Evolutionary conservation across 2,888 invertebrate species (phyloP), one percentile per base, ranked within the genome.

Genomic region (Drosophila prostipennis): DNA sequence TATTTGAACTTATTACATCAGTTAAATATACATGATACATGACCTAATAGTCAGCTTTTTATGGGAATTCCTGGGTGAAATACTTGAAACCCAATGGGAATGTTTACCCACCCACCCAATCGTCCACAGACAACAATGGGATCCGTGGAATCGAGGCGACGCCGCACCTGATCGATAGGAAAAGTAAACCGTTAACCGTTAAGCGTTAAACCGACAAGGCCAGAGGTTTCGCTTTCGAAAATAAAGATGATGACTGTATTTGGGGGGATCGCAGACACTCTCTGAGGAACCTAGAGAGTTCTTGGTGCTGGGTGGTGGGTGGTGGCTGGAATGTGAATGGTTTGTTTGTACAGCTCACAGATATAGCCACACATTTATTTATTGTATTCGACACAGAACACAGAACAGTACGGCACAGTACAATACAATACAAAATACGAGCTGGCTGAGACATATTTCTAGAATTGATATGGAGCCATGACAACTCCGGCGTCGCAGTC

Each of bases 361-460:
- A 42, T 43, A 48, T 70, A 36, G 26, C 23, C 49, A 49, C 53
- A 48, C 26, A 16, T 32, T 45, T 68, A 34, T 46, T 53, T 54
- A 71, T 71, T 72, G 71, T 71, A 55, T 72, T 43, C 54, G 46
- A 29, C 54, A 65, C 46, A 34, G 11, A 51, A 29, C 54, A 64
- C 46, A 34, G 11, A 11, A 11, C 4, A 10, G 11, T 0, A 11
- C 34, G 5, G 29, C 5, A 29, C 26, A 26, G 26, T 29, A 34
- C 34, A 34, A 11, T 34, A 34, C 34, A 74, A 74, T 74, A 37
- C 68, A 72, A 74, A 61, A 63, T 59, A 53, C 45, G 55, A 81
- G 64, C 65, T 67, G 42, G 43, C 45, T 59, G 78, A 77, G 83
- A 64, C 65, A 77, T 69, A 72, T 67, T 81, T 81, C 64, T 52